These are phyloP conservation scores for Engystomops pustulosus DNA, from an alignment of 2,113 vertebrate species.

Conservation along the genomic window DNA sequence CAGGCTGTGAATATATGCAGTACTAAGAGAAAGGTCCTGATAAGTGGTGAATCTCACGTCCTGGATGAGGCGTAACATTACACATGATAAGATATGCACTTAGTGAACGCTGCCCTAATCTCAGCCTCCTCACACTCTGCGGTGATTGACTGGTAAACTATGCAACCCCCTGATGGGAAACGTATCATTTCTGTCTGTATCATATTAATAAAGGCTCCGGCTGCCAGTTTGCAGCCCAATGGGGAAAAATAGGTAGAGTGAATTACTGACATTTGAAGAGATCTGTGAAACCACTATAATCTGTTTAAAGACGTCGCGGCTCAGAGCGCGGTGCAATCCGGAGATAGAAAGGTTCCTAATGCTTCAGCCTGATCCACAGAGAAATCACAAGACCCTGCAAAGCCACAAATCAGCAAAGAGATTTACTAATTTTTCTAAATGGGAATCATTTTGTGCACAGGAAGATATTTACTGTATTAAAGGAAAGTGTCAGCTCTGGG, in stretches of 20 bases:
- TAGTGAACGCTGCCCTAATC: background rate
- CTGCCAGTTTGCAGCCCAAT: constrained; percentile 18
- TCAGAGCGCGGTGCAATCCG: background rate
- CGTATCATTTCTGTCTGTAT: constrained; percentile 39
- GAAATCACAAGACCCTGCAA: background rate
- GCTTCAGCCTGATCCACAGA: background rate
- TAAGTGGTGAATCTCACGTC: too few relatives aligned
- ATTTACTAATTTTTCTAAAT: background rate
- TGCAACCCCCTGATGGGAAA: background rate
- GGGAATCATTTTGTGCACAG: background rate
- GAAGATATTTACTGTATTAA: too few relatives aligned
- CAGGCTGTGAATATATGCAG: too few relatives aligned
- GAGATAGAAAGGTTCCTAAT: constrained; percentile 1
- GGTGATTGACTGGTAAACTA: constrained; percentile 49
- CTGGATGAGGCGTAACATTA: too few relatives aligned
- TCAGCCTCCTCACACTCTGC: background rate
- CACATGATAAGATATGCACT: background rate
- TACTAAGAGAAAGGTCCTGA: too few relatives aligned
- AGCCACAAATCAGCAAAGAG: background rate
- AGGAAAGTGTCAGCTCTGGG: too few relatives aligned
- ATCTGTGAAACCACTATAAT: constrained; percentile 47
- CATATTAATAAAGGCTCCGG: constrained; percentile 42
- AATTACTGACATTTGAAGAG: constrained; percentile 49
- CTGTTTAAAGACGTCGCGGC: constrained; percentile 28
- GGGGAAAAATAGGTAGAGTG: constrained; percentile 37